Percentiles rank a stretch among this genome's conserved stretches.
Evolutionary conservation across 2,797 vertebrate genomes (phyloP).

Genomic region (Anabas testudineus): DNA sequence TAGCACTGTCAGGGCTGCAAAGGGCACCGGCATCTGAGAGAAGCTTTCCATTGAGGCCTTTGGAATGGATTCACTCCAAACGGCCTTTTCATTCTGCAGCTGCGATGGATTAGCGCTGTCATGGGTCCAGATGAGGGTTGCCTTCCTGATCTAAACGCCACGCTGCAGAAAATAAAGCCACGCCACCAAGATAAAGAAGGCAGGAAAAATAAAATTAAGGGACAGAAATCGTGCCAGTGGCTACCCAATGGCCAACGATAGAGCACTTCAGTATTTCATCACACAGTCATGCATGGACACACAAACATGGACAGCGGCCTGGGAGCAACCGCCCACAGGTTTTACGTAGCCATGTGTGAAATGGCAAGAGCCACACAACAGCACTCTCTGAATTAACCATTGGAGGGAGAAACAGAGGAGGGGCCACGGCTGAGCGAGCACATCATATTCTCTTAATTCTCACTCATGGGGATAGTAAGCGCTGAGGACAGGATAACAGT

Average conservation of each 20-base stretch:
- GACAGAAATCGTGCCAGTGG: conserved; percentile 35
- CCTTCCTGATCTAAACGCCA: conserved; percentile 76
- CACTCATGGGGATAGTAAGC: conserved; percentile 72
- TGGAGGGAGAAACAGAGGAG: conserved; percentile 76
- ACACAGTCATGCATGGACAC: conserved; percentile 76
- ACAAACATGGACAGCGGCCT: conserved; percentile 67
- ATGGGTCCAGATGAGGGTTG: conserved; percentile 79
- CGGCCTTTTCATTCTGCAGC: conserved; percentile 83
- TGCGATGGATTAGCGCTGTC: conserved; percentile 83
- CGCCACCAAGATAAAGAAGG: conserved; percentile 50
- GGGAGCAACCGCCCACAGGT: conserved; percentile 79
- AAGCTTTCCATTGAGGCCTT: conserved; percentile 73
- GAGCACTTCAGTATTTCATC: conserved; percentile 81
- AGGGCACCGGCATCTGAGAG: conserved; percentile 74
- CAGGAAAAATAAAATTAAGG: conserved; percentile 61
- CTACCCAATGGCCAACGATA: conserved; percentile 58
- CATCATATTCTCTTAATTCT: conserved; percentile 82
- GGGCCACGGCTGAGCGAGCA: conserved; percentile 73
- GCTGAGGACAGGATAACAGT: conserved; percentile 45
- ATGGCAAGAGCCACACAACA: conserved; percentile 77
- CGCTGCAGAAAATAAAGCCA: conserved; percentile 65
- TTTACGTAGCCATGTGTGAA: conserved; percentile 83
- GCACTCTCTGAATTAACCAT: conserved; percentile 78
- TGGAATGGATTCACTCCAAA: conserved; percentile 80
- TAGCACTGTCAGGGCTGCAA: conserved; percentile 70